phyloP scores from a whole-genome alignment of 92 coral and sea anemone species.

The Epizoanthus illoricatus region DNA sequence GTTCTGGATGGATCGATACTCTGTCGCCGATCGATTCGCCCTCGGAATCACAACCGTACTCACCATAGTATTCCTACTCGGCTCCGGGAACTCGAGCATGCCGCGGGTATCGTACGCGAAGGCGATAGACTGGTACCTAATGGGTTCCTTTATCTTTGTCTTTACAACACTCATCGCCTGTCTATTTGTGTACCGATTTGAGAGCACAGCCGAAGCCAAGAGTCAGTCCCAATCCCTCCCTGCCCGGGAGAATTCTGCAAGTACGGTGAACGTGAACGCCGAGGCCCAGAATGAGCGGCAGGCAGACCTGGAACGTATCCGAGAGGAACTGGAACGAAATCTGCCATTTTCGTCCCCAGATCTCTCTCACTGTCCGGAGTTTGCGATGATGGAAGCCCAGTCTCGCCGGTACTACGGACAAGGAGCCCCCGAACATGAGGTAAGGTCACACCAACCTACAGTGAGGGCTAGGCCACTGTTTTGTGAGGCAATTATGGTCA shows the following conservation, averaged over 20 bases:
- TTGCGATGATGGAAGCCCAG: slow-evolving; percentile 40
- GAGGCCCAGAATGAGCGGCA: slow-evolving; percentile 43
- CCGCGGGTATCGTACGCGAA: slow-evolving; percentile 99
- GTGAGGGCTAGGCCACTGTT: too few species aligned
- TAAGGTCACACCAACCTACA: not conserved
- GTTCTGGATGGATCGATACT: slow-evolving; percentile 90
- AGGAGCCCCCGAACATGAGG: slow-evolving; percentile 16
- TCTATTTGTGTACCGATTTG: slow-evolving; percentile 75
- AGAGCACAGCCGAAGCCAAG: slow-evolving; percentile 34
- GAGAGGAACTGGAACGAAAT: slow-evolving; percentile 34
- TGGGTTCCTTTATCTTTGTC: slow-evolving; percentile 93
- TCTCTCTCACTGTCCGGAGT: slow-evolving; percentile 40
- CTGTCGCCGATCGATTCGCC: slow-evolving; percentile 95
- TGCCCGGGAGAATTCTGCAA: slow-evolving; percentile 17
- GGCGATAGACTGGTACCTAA: slow-evolving; percentile 98
- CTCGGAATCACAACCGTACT: slow-evolving; percentile 94
- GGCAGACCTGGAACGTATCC: slow-evolving; percentile 31
- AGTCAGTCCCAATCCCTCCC: slow-evolving; percentile 20
- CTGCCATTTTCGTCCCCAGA: slow-evolving; percentile 38
- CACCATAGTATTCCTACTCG: slow-evolving; percentile 94
- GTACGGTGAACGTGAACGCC: slow-evolving; percentile 39
- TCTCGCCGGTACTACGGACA: slow-evolving; percentile 29
- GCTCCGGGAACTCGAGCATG: slow-evolving; percentile 96
- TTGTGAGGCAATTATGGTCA: too few species aligned
- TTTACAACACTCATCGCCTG: slow-evolving; percentile 88